Evolutionary conservation across 2,888 invertebrate genomes (phyloP), one percentile per base, ranked within the genome.

Genomic region (Rhamphomyia laevipes): DNA sequence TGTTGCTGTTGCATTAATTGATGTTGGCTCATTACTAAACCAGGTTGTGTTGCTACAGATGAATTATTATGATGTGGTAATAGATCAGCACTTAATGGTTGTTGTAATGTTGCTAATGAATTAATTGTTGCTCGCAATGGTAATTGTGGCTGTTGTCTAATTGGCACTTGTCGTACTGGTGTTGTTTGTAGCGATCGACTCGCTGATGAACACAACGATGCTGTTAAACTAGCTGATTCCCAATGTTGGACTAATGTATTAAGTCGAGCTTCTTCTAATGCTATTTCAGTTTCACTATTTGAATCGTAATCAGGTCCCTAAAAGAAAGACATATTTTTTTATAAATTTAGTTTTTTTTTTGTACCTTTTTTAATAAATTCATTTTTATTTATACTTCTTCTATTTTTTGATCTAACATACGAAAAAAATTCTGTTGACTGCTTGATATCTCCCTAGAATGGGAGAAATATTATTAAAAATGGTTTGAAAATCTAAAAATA

Each of bases 401-500:
- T 64, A 92, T 91, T 75, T 89, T 91, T 61, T 89, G 88, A 67
- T 92, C 92, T 60, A 92, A 76, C 87, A 90, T 88, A 68, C 82
- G 86, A 75, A 93, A 93, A 74, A 93, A 93, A 66, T 92, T 89
- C 65, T 87, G 80, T 72, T 92, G 92, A 67, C 92, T 92, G 55
- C 81, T 80, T 53, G 90, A 90, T 67, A 88, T 81, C 76, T 89
- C 88, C 68, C 90, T 90, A 79, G 46, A 80, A 80, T 16, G 37
- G 16, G 16, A 37, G 16, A 57, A 62, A 31, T 21, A 46, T 16
- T 48, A 40, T 15, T 31, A 53, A 52, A 57, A 55, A 50, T 52
- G 55, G 56, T 51, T 23, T n/a, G 31, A 31, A 44, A 33, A 15
- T 37, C 37, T 37, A 5, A 11, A 37, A 15, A 6, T 16, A 55